A percentile compares a stretch with the other conserved stretches of the same genome.
Evolutionary conservation across 2,888 invertebrate species (phyloP).

Genomic region (Drosophila pseudotalamancana): DNA sequence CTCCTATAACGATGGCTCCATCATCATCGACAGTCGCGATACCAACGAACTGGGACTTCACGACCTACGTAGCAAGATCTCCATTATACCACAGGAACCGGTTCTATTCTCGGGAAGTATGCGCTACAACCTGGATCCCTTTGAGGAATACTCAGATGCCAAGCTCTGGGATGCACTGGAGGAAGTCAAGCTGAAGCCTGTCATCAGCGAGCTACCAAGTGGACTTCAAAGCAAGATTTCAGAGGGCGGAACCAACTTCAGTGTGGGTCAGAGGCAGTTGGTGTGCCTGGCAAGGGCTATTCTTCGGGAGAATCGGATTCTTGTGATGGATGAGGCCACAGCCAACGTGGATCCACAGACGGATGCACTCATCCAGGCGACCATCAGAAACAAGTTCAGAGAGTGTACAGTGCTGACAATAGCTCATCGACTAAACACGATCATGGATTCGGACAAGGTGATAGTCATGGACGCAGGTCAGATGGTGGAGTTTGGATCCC

Average conservation of each 20-base stretch:
- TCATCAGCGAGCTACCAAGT: slow-evolving; percentile 87
- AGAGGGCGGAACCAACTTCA: slow-evolving; percentile 93
- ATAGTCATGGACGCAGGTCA: slow-evolving; percentile 89
- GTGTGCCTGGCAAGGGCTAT: slow-evolving; percentile 96
- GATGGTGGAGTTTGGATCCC: slow-evolving; percentile 89
- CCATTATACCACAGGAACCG: slow-evolving; percentile 94
- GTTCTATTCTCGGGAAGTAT: slow-evolving; percentile 94
- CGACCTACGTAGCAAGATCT: slow-evolving; percentile 90
- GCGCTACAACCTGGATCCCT: slow-evolving; percentile 95
- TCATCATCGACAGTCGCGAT: slow-evolving; percentile 92
- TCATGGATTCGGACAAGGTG: slow-evolving; percentile 87
- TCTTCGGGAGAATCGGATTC: slow-evolving; percentile 92
- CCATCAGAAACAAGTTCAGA: slow-evolving; percentile 90
- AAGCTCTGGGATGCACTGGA: slow-evolving; percentile 94
- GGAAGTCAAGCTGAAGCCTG: slow-evolving; percentile 88
- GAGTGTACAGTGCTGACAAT: slow-evolving; percentile 94
- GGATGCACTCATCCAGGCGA: slow-evolving; percentile 92
- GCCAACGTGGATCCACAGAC: slow-evolving; percentile 96
- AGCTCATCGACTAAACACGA: slow-evolving; percentile 95
- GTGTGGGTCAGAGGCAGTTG: slow-evolving; percentile 95
- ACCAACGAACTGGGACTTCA: slow-evolving; percentile 90
- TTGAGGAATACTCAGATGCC: slow-evolving; percentile 91
- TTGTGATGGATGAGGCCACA: slow-evolving; percentile 96
- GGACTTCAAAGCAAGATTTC: slow-evolving; percentile 89
- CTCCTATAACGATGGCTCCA: slow-evolving; percentile 90